Evolutionary conservation across 2,888 invertebrate genomes (phyloP).

Genomic region (Heliconius aoede): DNA sequence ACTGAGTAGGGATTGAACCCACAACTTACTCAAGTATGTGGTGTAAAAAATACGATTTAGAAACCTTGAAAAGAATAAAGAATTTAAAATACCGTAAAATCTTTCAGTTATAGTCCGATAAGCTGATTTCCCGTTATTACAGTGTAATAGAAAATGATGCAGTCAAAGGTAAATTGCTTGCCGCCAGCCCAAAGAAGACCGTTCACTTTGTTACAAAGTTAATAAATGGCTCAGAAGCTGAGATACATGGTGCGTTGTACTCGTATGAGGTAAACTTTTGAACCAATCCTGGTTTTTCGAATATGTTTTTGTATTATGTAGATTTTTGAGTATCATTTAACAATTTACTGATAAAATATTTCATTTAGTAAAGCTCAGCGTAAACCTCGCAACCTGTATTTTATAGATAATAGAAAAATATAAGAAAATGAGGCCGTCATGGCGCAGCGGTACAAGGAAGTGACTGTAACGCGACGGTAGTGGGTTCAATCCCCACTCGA

Average conservation of each 20-base stretch:
- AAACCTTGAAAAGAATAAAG: background rate
- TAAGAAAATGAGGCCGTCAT: too few species aligned
- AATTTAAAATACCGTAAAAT: background rate
- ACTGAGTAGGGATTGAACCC: too few species aligned
- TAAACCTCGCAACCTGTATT: background rate
- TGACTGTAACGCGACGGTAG: too few species aligned
- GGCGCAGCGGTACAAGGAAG: too few species aligned
- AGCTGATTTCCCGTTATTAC: constrained; percentile 12
- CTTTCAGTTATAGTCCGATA: background rate
- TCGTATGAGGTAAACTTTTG: background rate
- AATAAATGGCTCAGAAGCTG: constrained; percentile 21
- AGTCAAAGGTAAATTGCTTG: constrained; percentile 28
- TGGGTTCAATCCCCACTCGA: too few species aligned
- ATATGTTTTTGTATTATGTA: background rate
- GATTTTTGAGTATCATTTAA: background rate
- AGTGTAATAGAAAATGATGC: constrained; percentile 14
- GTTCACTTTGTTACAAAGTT: constrained; percentile 26
- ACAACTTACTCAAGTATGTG: background rate
- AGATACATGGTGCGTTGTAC: background rate
- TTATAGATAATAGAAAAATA: background rate
- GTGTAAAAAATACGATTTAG: background rate
- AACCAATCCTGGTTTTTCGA: background rate
- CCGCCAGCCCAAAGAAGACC: constrained; percentile 13
- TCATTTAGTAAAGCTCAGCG: too few species aligned
- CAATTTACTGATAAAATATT: too few species aligned